A percentile compares a stretch with the other conserved stretches of the same genome.
phyloP scores from a whole-genome alignment of 2,888 invertebrate species.

The Scaeva pyrastri region DNA sequence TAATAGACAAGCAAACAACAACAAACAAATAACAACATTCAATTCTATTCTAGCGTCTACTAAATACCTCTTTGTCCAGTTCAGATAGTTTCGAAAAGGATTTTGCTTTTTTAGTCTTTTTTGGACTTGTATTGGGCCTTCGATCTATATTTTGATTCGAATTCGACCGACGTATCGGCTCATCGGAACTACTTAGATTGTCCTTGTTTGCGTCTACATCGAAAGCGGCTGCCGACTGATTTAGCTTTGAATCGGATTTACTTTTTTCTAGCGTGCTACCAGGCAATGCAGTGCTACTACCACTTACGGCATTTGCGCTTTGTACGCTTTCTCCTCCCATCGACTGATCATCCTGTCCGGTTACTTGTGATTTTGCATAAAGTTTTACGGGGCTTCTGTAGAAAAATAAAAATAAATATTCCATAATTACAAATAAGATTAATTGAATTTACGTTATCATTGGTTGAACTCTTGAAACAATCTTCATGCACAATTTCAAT shows the following conservation, averaged over 20 bases:
- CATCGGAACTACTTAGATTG: slow-evolving; percentile 79
- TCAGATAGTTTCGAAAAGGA: slow-evolving; percentile 86
- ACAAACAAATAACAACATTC: slow-evolving; percentile 17
- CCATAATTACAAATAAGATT: neutral
- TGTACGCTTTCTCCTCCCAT: slow-evolving; percentile 65
- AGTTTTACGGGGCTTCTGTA: slow-evolving; percentile 82
- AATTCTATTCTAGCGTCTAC: slow-evolving; percentile 21
- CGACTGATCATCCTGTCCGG: slow-evolving; percentile 56
- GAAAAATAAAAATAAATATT: slow-evolving; percentile 5
- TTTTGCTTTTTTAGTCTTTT: slow-evolving; percentile 85
- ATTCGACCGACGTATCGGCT: slow-evolving; percentile 85
- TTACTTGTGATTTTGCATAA: slow-evolving; percentile 74
- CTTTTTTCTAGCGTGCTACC: slow-evolving; percentile 85
- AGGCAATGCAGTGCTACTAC: slow-evolving; percentile 78
- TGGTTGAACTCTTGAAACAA: slow-evolving; percentile 90
- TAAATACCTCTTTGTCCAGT: slow-evolving; percentile 84
- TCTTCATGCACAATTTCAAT: slow-evolving; percentile 89
- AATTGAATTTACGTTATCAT: slow-evolving; percentile 83
- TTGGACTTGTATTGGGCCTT: slow-evolving; percentile 80
- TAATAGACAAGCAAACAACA: neutral
- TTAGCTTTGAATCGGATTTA: slow-evolving; percentile 88
- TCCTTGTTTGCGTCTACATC: slow-evolving; percentile 63
- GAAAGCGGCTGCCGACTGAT: slow-evolving; percentile 80
- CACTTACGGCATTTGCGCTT: slow-evolving; percentile 76
- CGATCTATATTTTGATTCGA: slow-evolving; percentile 85